Base-by-base conservation (phyloP, 2,113 vertebrate genomes). In the Syrrhaptes paradoxus region DNA sequence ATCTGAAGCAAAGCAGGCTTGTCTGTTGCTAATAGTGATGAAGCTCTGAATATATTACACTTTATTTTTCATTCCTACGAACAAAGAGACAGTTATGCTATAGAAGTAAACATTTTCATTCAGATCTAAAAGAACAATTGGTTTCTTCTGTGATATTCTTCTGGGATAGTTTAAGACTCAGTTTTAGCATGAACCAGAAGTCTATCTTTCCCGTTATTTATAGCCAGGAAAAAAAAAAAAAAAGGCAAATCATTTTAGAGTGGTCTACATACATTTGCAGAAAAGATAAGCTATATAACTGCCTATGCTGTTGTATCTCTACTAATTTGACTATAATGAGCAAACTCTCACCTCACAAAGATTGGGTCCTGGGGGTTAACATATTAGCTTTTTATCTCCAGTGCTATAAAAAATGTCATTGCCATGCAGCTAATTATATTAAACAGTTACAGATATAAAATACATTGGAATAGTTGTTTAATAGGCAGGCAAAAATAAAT, bases 241-340 rank as follows among this genome's bases (percentile, higher is more conserved):
- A 14, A 80, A 54, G 2, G 10, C 32, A 78, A 85, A 90, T 90
- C 0, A 88, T 91, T 94, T 91, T 84, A 52, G 51, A 88, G 83
- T 95, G 82, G 73, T 91, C 83, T 95, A 75, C 57, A 51, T 95
- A 68, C 59, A 96, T 90, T 94, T 95, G 38, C 52, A 81, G 72
- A 83, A 92, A 79, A 93, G 94, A 95, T 96, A 91, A 94, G 67
- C 72, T 80, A 18, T 84, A 57, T 74, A 88, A 83, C 85, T 95
- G 79, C 73, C 72, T 94, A 43, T 67, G 48, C 68, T 86, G 57
- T 81, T 89, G 70, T 92, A 89, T 75, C 72, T 94, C 68, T 86
- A 21, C 85, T 95, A 96, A 96, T 96, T 95, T 92, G 83, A 95
- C 95, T 96, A 94, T 93, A 95, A 97, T 86, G 90, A 94, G 65